Conservation (phyloP, 2,797 vertebrate species). For the Falco berigora region DNA sequence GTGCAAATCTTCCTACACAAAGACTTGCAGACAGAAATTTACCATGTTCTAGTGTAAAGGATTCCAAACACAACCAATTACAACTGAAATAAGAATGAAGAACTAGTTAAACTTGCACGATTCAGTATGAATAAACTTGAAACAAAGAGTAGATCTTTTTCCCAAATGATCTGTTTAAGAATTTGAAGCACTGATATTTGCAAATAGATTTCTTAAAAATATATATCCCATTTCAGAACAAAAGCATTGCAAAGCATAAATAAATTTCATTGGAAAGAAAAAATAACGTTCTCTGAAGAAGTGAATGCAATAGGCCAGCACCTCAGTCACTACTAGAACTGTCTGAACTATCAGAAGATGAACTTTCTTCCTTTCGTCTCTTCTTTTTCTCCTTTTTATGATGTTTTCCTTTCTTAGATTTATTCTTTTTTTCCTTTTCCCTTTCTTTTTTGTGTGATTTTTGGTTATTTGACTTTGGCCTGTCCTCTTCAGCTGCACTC, state of each 20-base stretch:
- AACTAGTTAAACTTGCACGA: not conserved
- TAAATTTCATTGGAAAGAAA: constrained; percentile 49
- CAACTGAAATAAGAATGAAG: not conserved
- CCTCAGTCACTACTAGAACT: constrained; percentile 75
- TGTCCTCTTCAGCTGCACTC: constrained; percentile 74
- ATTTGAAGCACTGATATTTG: not conserved
- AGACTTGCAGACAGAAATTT: not conserved
- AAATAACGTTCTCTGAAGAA: not conserved
- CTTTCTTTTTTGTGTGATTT: constrained; percentile 80
- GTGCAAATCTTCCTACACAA: not conserved
- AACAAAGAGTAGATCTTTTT: not conserved
- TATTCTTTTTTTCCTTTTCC: constrained; percentile 78
- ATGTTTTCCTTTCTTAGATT: constrained; percentile 75
- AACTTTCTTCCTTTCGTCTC: constrained; percentile 71
- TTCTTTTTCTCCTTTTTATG: constrained; percentile 80
- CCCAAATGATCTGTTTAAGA: not conserved
- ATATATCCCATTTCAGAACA: not conserved
- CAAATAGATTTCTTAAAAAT: constrained; percentile 13
- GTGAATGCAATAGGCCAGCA: not conserved
- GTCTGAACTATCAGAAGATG: constrained; percentile 65
- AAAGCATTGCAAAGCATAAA: constrained; percentile 41
- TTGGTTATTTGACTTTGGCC: constrained; percentile 78
- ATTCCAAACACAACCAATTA: not conserved
- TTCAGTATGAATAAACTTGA: not conserved
- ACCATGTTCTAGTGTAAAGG: not conserved